phyloP scores from a whole-genome alignment of 1,140 invertebrate genomes.

The Bombus huntii region DNA sequence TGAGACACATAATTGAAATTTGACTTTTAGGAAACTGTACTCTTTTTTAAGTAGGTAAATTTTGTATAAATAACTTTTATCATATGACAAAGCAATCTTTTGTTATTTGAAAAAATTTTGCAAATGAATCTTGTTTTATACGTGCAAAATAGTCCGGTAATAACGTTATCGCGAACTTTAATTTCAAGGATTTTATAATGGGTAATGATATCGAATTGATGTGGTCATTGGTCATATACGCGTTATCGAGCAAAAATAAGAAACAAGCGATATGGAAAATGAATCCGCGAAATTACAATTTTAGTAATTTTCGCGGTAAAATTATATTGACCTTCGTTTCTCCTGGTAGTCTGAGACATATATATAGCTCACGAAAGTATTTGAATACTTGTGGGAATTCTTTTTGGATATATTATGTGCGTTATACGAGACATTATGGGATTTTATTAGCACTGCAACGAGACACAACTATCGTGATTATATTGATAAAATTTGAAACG shows the following conservation, averaged over 20 bases:
- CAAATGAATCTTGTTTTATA: not conserved
- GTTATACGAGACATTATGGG: no score
- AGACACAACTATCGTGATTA: no score
- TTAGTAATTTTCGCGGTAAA: not conserved
- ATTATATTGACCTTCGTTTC: not conserved
- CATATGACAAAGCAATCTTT: not conserved
- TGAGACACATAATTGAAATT: constrained; percentile 50
- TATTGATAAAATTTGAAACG: no score
- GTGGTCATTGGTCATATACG: no score
- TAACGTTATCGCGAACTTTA: not conserved
- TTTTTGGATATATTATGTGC: no score
- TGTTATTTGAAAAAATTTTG: not conserved
- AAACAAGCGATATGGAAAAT: constrained; percentile 3
- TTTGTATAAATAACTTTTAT: not conserved
- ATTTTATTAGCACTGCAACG: no score
- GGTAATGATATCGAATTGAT: not conserved
- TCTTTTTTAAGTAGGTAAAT: not conserved
- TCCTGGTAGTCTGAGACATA: no score
- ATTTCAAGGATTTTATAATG: not conserved
- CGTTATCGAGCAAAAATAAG: not conserved
- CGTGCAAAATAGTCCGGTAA: not conserved
- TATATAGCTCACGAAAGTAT: not conserved
- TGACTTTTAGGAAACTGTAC: no score
- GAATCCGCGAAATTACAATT: not conserved
- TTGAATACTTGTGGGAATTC: no score